These are phyloP conservation scores for Mormyrus lacerda DNA, from an alignment of 2,113 vertebrate species.

Conservation along the genomic window DNA sequence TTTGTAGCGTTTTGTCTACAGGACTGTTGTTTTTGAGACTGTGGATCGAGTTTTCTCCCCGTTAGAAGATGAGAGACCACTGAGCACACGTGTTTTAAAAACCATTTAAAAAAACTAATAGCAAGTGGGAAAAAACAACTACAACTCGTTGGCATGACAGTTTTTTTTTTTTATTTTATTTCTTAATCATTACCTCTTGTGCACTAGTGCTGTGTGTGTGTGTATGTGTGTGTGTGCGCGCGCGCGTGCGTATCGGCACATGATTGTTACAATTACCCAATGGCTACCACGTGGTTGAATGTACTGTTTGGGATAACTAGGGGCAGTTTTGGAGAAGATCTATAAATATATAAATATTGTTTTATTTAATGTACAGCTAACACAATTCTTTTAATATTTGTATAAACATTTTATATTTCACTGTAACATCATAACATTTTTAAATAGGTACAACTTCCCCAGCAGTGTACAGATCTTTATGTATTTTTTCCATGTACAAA, in stretches of 20 bases:
- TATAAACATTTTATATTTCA: slow-evolving; percentile 40
- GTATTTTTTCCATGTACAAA: slow-evolving; percentile 28
- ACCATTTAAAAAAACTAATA: background rate
- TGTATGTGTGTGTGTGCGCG: background rate
- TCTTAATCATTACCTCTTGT: slow-evolving; percentile 1
- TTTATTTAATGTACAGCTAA: slow-evolving; percentile 45
- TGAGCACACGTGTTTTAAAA: background rate
- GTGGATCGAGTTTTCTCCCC: background rate
- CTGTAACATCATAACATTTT: slow-evolving; percentile 29
- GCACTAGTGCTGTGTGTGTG: background rate
- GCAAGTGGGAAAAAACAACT: background rate
- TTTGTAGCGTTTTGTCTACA: background rate
- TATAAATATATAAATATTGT: slow-evolving; percentile 32
- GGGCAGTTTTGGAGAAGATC: slow-evolving; percentile 14
- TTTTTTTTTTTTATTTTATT: background rate
- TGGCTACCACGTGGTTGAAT: slow-evolving; percentile 27
- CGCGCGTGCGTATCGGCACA: background rate
- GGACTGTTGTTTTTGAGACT: background rate
- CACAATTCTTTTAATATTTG: slow-evolving; percentile 39
- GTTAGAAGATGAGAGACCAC: background rate
- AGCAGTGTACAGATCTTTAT: slow-evolving; percentile 38
- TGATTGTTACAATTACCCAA: background rate
- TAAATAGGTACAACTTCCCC: slow-evolving; percentile 37
- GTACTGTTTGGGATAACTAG: slow-evolving; percentile 23
- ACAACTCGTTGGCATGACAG: background rate